Percentiles rank a stretch among this genome's conserved stretches.
Conservation (phyloP, 2,797 vertebrate genomes). For the Spinibarbus caldwelli region DNA sequence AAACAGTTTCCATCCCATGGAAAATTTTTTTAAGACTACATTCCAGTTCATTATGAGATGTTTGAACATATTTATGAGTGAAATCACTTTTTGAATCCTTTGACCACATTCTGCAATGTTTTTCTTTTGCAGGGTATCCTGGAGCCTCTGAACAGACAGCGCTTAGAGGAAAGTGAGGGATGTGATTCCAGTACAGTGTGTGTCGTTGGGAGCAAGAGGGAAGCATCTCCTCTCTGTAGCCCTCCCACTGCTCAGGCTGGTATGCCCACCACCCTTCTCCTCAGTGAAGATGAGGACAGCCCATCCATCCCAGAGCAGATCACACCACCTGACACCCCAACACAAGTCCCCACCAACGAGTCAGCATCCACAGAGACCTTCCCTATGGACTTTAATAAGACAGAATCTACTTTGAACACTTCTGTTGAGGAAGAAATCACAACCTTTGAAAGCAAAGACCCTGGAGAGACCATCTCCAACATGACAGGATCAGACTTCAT, state of each 20-base stretch:
- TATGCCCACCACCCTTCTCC: neutral
- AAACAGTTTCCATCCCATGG: neutral
- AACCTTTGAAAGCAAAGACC: neutral
- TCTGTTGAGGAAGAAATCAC: neutral
- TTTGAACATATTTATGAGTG: neutral
- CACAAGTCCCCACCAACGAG: neutral
- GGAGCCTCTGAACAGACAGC: slow-evolving; percentile 55
- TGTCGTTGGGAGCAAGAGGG: slow-evolving; percentile 67
- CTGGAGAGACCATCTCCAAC: neutral
- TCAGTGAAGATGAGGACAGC: neutral
- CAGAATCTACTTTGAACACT: neutral
- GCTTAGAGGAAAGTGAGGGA: slow-evolving; percentile 66
- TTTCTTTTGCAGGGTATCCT: slow-evolving; percentile 67
- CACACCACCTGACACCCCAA: neutral
- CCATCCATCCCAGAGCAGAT: neutral
- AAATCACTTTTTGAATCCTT: too few relatives aligned
- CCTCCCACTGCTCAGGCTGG: neutral
- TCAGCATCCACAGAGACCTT: neutral
- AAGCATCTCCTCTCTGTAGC: neutral
- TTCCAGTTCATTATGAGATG: neutral
- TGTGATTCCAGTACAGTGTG: slow-evolving; percentile 72
- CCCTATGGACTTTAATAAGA: neutral
- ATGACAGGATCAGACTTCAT: neutral
- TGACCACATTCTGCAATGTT: neutral
- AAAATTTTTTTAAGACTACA: neutral